These are phyloP conservation scores for Anarrhichthys ocellatus DNA, from an alignment of 2,113 vertebrate genomes.

Conservation along the genomic window DNA sequence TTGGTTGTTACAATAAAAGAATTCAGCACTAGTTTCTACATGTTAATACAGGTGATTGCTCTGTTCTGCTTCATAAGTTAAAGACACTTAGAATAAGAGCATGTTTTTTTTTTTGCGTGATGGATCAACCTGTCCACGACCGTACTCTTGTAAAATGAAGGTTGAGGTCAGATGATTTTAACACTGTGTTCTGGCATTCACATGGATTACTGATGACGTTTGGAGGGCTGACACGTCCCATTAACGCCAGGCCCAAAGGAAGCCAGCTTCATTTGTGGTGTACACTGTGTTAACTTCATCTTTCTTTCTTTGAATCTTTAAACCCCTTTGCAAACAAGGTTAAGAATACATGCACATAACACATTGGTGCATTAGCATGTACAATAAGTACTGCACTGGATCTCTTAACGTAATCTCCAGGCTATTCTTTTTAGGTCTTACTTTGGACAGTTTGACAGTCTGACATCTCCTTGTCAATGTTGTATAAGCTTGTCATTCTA, in stretches of 20 bases:
- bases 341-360: not conserved
- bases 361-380: not conserved
- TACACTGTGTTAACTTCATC: not conserved
- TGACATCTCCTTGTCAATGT: not conserved
- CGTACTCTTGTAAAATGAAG: not conserved
- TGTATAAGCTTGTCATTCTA: not conserved
- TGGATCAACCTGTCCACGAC: not conserved
- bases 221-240: not conserved
- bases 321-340: not conserved
- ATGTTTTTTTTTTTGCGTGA: not conserved
- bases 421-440: not conserved
- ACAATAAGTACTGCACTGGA: not conserved
- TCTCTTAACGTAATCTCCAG: not conserved
- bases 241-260: not conserved
- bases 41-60: not conserved
- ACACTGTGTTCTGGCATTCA: not conserved
- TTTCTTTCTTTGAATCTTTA: not conserved
- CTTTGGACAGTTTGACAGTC: not conserved
- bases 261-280: not conserved
- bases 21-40: not conserved
- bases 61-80: not conserved
- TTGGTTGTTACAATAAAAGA: not conserved
- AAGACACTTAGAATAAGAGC: not conserved
- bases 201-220: not conserved
- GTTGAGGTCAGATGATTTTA: not conserved